A percentile compares a stretch with the other conserved stretches of the same genome.
These are phyloP conservation scores for Saccostrea echinata DNA, from an alignment of 1,140 invertebrate species.

Conservation along the genomic window DNA sequence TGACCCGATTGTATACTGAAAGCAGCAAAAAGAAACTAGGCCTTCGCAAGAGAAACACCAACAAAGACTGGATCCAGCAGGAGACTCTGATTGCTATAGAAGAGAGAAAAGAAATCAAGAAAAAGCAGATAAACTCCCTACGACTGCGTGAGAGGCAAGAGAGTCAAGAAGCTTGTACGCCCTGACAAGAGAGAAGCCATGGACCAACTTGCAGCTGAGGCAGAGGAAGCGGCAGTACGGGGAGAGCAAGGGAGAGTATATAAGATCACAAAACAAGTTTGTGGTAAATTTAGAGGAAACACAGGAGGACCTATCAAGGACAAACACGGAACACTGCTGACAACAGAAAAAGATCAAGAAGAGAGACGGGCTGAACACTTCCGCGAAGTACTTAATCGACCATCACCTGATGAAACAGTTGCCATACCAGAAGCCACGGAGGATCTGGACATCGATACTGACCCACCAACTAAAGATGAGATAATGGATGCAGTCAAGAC, in stretches of 20 bases:
- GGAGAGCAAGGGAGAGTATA: no score
- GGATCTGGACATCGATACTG: slow-evolving; percentile 41
- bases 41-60: no score
- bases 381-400: slow-evolving; percentile 36
- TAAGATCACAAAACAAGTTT: no score
- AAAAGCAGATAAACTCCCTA: neutral
- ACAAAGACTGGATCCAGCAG: no score
- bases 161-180: no score
- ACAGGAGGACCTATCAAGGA: neutral
- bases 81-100: no score
- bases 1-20: neutral
- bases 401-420: slow-evolving; percentile 4
- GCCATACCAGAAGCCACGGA: neutral
- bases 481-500: neutral
- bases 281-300: neutral
- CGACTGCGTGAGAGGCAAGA: neutral
- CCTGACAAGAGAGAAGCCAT: no score
- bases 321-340: neutral
- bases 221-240: neutral
- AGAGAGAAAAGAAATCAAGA: no score
- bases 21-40: no score
- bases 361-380: neutral
- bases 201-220: neutral
- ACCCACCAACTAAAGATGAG: neutral
- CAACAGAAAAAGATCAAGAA: no score